Conservation (phyloP, 1,140 invertebrate species). For the Apis laboriosa region DNA sequence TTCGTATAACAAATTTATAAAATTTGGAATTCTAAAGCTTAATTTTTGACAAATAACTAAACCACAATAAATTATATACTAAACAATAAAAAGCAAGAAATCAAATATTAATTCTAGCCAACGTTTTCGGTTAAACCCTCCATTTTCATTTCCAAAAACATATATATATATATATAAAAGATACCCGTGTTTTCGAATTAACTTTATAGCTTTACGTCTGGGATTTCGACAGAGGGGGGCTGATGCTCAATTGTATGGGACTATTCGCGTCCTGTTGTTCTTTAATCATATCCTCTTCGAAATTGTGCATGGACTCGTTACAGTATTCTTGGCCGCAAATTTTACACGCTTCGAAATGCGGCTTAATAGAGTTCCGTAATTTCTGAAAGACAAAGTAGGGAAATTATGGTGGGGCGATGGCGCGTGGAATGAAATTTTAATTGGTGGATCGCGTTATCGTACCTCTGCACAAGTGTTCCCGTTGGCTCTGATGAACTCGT, state of each 20-base stretch:
- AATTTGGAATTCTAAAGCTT: too few species aligned
- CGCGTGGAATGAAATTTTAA: constrained; percentile 10
- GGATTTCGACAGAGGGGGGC: constrained; percentile 40
- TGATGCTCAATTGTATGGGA: constrained; percentile 63
- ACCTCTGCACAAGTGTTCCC: constrained; percentile 89
- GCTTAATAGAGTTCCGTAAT: constrained; percentile 81
- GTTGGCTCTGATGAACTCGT: constrained; percentile 86
- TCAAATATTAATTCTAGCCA: too few species aligned
- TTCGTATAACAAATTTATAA: too few species aligned
- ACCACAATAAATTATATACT: too few species aligned
- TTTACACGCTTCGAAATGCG: constrained; percentile 83
- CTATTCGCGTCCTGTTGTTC: constrained; percentile 70
- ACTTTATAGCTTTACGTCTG: constrained; percentile 22
- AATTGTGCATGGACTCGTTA: constrained; percentile 69
- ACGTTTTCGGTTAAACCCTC: too few species aligned
- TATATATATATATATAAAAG: too few species aligned
- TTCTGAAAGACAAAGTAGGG: constrained; percentile 76
- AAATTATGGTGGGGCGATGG: background rate
- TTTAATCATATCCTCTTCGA: constrained; percentile 71
- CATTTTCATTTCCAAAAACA: too few species aligned
- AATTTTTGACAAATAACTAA: too few species aligned
- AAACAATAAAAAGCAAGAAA: too few species aligned
- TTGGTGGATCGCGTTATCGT: constrained; percentile 56
- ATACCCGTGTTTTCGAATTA: background rate
- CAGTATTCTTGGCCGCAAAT: constrained; percentile 81